These are phyloP conservation scores for Eumaeus atala DNA, from an alignment of 1,140 invertebrate species.

Conservation along the genomic window DNA sequence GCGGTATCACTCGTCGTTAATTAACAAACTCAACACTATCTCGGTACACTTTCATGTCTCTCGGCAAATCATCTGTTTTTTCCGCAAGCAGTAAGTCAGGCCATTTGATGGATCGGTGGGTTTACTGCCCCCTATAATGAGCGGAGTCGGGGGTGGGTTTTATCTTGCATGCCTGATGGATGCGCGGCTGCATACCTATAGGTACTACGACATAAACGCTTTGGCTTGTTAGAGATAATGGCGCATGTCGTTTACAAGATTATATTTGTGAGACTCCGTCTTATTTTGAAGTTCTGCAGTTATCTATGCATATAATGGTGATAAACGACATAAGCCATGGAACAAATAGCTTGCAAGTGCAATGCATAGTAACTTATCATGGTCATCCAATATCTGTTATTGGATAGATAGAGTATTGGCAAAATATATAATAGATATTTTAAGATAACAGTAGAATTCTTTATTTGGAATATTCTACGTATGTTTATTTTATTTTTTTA, in stretches of 20 bases:
- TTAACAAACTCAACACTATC: slow-evolving; percentile 3
- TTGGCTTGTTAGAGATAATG: slow-evolving; percentile 11
- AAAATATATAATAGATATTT: too few relatives aligned
- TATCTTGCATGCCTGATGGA: slow-evolving; percentile 41
- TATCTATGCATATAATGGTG: too few relatives aligned
- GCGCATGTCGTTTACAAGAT: not conserved
- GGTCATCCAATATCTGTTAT: too few relatives aligned
- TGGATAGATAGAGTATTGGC: too few relatives aligned
- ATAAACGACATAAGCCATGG: too few relatives aligned
- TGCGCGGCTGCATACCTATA: slow-evolving; percentile 24
- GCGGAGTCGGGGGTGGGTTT: slow-evolving; percentile 30
- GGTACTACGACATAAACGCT: slow-evolving; percentile 7
- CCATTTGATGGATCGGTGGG: slow-evolving; percentile 41
- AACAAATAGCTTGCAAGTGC: too few relatives aligned
- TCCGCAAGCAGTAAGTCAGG: slow-evolving; percentile 27
- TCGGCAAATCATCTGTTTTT: slow-evolving; percentile 27
- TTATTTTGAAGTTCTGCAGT: not conserved
- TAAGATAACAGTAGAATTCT: too few relatives aligned
- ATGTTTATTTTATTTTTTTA: too few relatives aligned
- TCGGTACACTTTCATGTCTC: slow-evolving; percentile 9
- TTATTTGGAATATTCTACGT: too few relatives aligned
- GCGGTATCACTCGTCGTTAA: not conserved
- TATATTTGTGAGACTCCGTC: too few relatives aligned
- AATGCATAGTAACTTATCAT: too few relatives aligned
- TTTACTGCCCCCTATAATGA: slow-evolving; percentile 42